Evolutionary conservation across 2,797 vertebrate species (phyloP), one percentile per base, ranked within the genome.

Genomic region (Hyperoplus immaculatus): DNA sequence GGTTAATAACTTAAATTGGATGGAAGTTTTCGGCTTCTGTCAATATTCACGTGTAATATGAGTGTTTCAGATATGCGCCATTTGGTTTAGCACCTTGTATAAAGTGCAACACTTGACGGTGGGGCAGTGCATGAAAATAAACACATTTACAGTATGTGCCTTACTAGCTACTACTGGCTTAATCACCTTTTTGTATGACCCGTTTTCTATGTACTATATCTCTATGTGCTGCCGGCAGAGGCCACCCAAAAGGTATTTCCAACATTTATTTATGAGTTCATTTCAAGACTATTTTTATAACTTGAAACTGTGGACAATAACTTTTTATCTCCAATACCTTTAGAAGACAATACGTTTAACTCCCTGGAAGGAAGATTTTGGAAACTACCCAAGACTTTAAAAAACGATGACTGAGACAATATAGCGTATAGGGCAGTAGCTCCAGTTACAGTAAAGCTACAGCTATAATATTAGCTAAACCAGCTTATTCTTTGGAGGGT

Each of bases 131-230:
- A n/a, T 11, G 29, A 57, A 47, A 18, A 56, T 6, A 42, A 58
- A 7, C 13, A 4, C 15, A 5, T 51, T 9, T 51, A 21, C 21
- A 21, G 21, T 21, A 7, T 8, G 4, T 10, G 14, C 5, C 46
- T 15, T 15, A 5, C 21, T 53, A 9, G 2, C 29, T 29, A 29
- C 29, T 29, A 29, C 29, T 29, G 29, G 29, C 29, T 29, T 29
- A 29, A 29, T 3, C 29, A 29, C 29, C 10, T 13, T 45, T 64
- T 51, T 29, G 18, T 72, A 3, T 45, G 71, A 75, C 61, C 56
- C 38, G 49, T 55, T 75, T 84, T 75, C 63, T 69, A 13, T 50
- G 11, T 75, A 58, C 62, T 21, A 51, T 16, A 59, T 29, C 15
- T 8, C 62, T 11, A 3, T 47, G 8, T 9, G 8, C 47, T 41